These are phyloP conservation scores for Aleadryas rufinucha DNA, from an alignment of 2,113 vertebrate species.

Conservation along the genomic window DNA sequence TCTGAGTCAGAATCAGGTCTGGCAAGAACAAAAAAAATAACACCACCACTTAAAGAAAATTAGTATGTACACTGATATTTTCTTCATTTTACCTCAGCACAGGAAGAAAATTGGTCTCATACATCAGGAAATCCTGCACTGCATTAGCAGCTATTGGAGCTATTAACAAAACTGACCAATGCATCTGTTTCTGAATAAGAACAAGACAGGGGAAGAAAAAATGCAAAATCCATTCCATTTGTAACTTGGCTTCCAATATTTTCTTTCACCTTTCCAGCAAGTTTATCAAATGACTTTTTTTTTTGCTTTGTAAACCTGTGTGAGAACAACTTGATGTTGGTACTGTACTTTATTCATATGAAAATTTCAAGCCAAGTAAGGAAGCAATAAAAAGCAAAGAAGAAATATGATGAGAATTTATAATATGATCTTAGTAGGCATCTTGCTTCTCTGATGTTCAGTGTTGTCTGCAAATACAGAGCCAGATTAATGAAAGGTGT, in stretches of 20 bases:
- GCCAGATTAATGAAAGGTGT: constrained; percentile 34
- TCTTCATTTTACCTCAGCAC: not conserved
- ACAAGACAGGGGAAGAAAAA: not conserved
- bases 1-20: not conserved
- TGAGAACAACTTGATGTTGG: constrained; percentile 1
- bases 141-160: not conserved
- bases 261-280: constrained; percentile 20
- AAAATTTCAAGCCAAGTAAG: constrained; percentile 57
- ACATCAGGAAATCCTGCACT: not conserved
- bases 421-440: constrained; percentile 19
- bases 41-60: not conserved
- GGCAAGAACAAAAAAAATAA: not conserved
- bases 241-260: not conserved
- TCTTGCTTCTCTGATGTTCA: constrained; percentile 41
- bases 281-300: constrained; percentile 33
- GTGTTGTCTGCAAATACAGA: not conserved
- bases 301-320: not conserved
- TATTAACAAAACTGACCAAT: not conserved
- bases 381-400: constrained; percentile 50
- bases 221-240: not conserved
- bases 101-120: not conserved
- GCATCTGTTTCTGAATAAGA: not conserved
- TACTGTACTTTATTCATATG: constrained; percentile 46
- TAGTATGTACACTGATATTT: not conserved
- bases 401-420: constrained; percentile 52